Evolutionary conservation across 2,113 vertebrate species (phyloP), one percentile per base, ranked within the genome.

Genomic region (Lamprotornis superbus): DNA sequence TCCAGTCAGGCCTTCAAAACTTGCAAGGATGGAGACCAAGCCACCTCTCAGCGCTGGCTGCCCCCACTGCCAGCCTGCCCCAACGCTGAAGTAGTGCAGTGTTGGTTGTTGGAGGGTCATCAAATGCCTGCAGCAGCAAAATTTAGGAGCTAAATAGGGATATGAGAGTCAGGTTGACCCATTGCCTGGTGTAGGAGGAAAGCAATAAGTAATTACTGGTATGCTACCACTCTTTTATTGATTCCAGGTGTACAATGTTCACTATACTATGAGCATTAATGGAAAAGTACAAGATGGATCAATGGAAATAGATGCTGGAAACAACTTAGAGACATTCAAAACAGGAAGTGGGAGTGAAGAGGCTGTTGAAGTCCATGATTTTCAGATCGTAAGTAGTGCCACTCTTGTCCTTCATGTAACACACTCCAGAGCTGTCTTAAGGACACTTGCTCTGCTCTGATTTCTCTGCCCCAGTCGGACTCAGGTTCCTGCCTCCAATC

Each of bases 251-350:
- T 99, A 99, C 96, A 99, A 98, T 22, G 97, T 99, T 86, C 98
- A 98, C 97, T 99, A 99, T 74, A 99, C 98, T 61, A 98, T 99
- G 98, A 99, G 98, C 96, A 98, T 99, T 97, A 98, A 99, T 90
- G 99, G 99, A 83, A 98, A 99, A 97, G 97, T 98, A 78, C 98
- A 98, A 95, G 98, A 99, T 33, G 99, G 98, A 87, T 98, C 98
- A 16, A 98, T 99, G 98, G 98, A 99, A 98, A 99, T 99, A 92
- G 99, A 99, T 97, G 97, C 98, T 90, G 98, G 98, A 76, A 99
- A 99, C 98, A 99, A 99, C 96, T 94, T 99, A 83, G 99, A 99
- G 97, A 99, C 98, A 93, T 99, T 99, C 96, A 98, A 98, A 98
- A 99, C 98, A 42, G 98, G 98, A 95, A 98, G 98, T 0, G 98